Percentiles rank a stretch among this genome's conserved stretches.
phyloP scores from a whole-genome alignment of 2,888 invertebrate genomes.

The Entomobrya proxima region DNA sequence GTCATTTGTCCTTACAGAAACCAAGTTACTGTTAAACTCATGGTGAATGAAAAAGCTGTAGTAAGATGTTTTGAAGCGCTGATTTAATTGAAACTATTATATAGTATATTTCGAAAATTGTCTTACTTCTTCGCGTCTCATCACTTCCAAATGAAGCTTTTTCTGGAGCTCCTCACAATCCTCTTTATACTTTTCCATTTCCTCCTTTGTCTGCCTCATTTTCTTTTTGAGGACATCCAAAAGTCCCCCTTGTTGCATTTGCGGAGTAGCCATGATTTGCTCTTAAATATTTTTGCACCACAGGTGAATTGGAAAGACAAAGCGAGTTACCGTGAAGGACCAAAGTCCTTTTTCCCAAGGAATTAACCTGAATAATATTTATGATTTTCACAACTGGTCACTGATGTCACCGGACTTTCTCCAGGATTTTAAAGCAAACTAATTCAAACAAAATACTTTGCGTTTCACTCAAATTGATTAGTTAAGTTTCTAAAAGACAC shows the following conservation, averaged over 20 bases:
- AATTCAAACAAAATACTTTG: background rate
- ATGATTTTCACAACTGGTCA: conserved; percentile 14
- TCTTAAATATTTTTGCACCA: conserved; percentile 62
- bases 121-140: conserved; percentile 98
- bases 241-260: conserved; percentile 93
- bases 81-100: conserved; percentile 12
- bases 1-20: too few relatives aligned
- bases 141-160: conserved; percentile 95
- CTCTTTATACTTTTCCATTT: conserved; percentile 99
- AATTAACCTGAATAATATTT: background rate
- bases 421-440: background rate
- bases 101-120: background rate
- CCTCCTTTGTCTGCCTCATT: conserved; percentile 99
- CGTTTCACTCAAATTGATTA: too few relatives aligned
- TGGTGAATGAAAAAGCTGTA: too few relatives aligned
- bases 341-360: conserved; percentile 32
- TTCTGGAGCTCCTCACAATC: conserved; percentile 97
- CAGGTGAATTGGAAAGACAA: conserved; percentile 60
- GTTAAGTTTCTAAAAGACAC: too few relatives aligned
- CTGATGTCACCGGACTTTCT: background rate
- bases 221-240: conserved; percentile 99
- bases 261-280: conserved; percentile 81
- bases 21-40: too few relatives aligned
- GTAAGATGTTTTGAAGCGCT: background rate
- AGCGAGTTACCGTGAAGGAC: conserved; percentile 26